phyloP scores from a whole-genome alignment of 2,113 vertebrate genomes.

The Gopherus flavomarginatus region DNA sequence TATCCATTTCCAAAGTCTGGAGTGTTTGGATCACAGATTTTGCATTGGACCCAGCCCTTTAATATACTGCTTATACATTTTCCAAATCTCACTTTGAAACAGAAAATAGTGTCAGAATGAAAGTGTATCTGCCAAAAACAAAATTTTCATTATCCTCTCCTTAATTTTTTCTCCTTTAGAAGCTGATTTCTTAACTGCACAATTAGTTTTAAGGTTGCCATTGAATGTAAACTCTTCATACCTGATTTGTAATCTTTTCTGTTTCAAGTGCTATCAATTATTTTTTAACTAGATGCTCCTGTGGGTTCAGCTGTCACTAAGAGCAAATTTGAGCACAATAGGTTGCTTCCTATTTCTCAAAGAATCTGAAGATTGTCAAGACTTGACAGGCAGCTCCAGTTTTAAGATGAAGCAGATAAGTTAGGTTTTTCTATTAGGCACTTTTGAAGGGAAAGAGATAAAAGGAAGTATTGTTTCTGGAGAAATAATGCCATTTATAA shows the following conservation, averaged over 20 bases:
- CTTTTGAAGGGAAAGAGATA: conserved; percentile 63
- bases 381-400: conserved; percentile 61
- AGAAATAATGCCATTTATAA: conserved; percentile 54
- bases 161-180: conserved; percentile 49
- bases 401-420: conserved; percentile 75
- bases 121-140: conserved; percentile 66
- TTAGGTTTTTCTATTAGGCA: conserved; percentile 54
- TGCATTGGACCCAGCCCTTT: conserved; percentile 66
- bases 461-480: conserved; percentile 60
- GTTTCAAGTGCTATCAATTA: conserved; percentile 55
- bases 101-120: conserved; percentile 67
- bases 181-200: conserved; percentile 50
- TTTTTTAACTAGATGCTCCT: conserved; percentile 67
- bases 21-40: conserved; percentile 53
- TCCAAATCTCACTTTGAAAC: conserved; percentile 63
- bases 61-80: conserved; percentile 52
- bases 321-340: conserved; percentile 70
- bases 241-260: conserved; percentile 42
- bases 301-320: conserved; percentile 72
- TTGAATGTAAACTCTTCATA: conserved; percentile 50
- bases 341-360: conserved; percentile 76
- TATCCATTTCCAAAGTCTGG: neutral
- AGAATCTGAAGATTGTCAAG: conserved; percentile 65
- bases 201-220: conserved; percentile 55
- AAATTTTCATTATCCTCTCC: conserved; percentile 63